Conservation (phyloP, 2,888 invertebrate species). For the Eupithecia inturbata region DNA sequence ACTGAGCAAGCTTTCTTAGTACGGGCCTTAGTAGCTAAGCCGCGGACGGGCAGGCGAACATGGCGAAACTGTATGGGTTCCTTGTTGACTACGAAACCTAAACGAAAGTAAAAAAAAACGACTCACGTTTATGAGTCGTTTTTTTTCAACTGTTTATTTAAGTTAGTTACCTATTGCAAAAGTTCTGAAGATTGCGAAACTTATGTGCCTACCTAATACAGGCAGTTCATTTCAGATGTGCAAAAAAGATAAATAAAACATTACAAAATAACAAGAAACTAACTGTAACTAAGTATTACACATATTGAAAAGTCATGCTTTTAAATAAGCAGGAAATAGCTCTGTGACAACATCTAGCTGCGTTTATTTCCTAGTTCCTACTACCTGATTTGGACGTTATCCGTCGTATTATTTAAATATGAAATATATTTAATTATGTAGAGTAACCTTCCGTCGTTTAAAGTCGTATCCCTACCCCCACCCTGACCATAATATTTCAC, state of each 20-base stretch:
- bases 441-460: neutral
- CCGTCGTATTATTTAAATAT: neutral
- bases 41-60: no score
- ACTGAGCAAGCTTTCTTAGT: no score
- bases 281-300: neutral
- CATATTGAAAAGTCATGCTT: neutral
- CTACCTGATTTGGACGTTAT: neutral
- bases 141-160: no score
- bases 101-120: no score
- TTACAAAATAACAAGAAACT: neutral
- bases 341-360: neutral
- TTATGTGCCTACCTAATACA: neutral
- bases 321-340: conserved; percentile 1
- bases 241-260: neutral
- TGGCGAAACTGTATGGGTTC: no score
- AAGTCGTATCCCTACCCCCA: no score
- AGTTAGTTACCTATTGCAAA: no score
- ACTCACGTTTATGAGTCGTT: no score
- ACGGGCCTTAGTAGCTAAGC: no score
- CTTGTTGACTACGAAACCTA: no score
- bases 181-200: neutral
- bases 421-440: neutral
- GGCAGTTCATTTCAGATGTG: no score
- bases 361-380: neutral
- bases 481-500: no score